Percentiles rank a stretch among this genome's conserved stretches.
These are phyloP conservation scores for Myripristis jacobus DNA, from an alignment of 2,797 vertebrate genomes.

Conservation along the genomic window DNA sequence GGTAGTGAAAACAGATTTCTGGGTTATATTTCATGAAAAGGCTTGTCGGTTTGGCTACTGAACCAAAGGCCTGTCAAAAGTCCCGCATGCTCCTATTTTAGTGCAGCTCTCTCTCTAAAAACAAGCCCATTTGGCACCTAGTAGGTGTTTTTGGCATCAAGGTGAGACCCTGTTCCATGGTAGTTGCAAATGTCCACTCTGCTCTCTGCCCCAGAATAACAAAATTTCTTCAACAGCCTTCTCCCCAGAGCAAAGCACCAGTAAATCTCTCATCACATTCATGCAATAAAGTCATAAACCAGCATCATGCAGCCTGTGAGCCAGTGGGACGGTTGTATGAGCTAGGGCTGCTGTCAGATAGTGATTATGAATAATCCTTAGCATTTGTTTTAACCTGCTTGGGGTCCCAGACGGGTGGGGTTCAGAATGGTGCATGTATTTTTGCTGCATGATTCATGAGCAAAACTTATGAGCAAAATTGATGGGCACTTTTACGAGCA, in stretches of 20 bases:
- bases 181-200: conserved; percentile 27
- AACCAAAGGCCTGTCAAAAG: conserved; percentile 5
- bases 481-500: not conserved
- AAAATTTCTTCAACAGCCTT: conserved; percentile 23
- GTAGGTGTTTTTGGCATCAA: conserved; percentile 58
- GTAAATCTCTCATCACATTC: conserved; percentile 34
- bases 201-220: conserved; percentile 33
- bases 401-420: not conserved
- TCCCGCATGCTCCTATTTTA: conserved; percentile 27
- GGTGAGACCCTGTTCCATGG: conserved; percentile 41
- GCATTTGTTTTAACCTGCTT: not conserved
- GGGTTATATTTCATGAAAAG: not conserved
- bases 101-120: conserved; percentile 32
- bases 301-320: conserved; percentile 1
- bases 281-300: conserved; percentile 32
- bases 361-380: not conserved
- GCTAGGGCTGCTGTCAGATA: not conserved
- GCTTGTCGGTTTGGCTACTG: conserved; percentile 3
- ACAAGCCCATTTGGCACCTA: conserved; percentile 46
- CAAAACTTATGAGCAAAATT: not conserved
- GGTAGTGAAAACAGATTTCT: conserved; percentile 9
- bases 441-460: not conserved
- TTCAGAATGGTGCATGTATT: not conserved
- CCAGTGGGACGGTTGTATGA: not conserved
- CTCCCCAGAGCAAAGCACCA: conserved; percentile 4